Base-by-base conservation (phyloP, 2,888 invertebrate species). In the Drosophila acutilabella region DNA sequence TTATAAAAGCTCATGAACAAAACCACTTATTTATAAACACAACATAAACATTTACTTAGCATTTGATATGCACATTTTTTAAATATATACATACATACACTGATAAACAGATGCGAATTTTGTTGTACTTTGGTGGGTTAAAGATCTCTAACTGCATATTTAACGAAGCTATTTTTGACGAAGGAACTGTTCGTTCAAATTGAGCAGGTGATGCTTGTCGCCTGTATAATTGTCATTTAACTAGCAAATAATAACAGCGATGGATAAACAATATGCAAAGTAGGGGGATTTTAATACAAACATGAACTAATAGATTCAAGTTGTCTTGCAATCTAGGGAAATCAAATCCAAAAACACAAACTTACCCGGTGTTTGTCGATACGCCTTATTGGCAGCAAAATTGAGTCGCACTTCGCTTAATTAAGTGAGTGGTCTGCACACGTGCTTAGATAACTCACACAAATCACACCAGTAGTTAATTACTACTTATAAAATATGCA, bases 21-120 rank as follows among this genome's bases (percentile, higher is more conserved):
- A 61, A 64, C 40, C 78, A 88, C 68, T 69, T 85, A 82, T 82
- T 82, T 82, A 85, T 82, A 80, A 73, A 80, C 36, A 36, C 36
- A 36, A 36, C 76, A 77, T 75, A 69, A 74, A 78, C 81, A 81
- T 81, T 78, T 70, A 69, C 68, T 61, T 56, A 52, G 81, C 75
- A 87, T 87, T 81, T 84, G 52, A 61, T 77, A 80, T 81, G 79
- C 75, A 66, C 40, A 68, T 70, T 4, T 79, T 76, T 68, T 45
- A 52, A 57, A 64, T 40, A 67, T 42, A 54, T 11, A 56, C 14
- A 50, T 36, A 62, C 16, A 30, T 30, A 30, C 30, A 64, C 16
- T 36, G 26, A 56, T 4, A 40, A 47, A 20, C 30, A 33, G 33
- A 13, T 8, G 6, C 3, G 16, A 47, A 14, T 47, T 38, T 47